phyloP scores from a whole-genome alignment of 2,888 invertebrate species.

The Allophyes oxyacanthae region DNA sequence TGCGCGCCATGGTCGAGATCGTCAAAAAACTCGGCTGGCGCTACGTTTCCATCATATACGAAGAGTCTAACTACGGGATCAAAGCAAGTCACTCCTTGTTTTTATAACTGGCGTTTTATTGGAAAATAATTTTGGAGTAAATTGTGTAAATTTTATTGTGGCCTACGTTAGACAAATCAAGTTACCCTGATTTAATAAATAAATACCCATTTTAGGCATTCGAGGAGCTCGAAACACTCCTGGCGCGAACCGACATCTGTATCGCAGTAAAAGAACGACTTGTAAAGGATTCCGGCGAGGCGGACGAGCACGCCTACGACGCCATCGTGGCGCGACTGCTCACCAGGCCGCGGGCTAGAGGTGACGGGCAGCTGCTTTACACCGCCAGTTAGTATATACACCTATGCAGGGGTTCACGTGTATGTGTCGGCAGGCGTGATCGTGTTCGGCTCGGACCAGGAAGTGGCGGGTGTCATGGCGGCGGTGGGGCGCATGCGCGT shows the following conservation, averaged over 20 bases:
- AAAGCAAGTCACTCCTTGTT: constrained; percentile 91
- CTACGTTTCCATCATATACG: constrained; percentile 98
- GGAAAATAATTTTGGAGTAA: too few species aligned
- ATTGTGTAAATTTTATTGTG: too few species aligned
- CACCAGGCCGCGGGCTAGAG: constrained; percentile 95
- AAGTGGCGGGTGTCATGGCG: constrained; percentile 98
- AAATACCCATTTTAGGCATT: constrained; percentile 91
- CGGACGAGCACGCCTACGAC: constrained; percentile 95
- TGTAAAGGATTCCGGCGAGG: constrained; percentile 98
- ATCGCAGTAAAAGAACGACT: constrained; percentile 98
- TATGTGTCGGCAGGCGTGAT: constrained; percentile 92
- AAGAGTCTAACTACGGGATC: constrained; percentile 98
- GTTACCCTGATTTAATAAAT: background rate
- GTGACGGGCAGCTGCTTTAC: constrained; percentile 79
- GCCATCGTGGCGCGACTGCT: constrained; percentile 94
- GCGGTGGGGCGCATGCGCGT: constrained; percentile 95
- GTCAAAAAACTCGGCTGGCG: constrained; percentile 96
- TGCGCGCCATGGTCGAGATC: constrained; percentile 98
- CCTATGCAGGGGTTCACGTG: background rate
- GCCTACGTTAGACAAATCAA: too few species aligned
- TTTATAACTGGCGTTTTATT: too few species aligned
- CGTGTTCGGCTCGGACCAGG: constrained; percentile 98
- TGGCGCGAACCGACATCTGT: constrained; percentile 95
- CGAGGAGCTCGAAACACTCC: constrained; percentile 96
- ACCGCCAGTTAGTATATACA: constrained; percentile 58